A percentile compares a stretch with the other conserved stretches of the same genome.
These are phyloP conservation scores for Anastrepha obliqua DNA, from an alignment of 1,140 invertebrate species.

Conservation along the genomic window DNA sequence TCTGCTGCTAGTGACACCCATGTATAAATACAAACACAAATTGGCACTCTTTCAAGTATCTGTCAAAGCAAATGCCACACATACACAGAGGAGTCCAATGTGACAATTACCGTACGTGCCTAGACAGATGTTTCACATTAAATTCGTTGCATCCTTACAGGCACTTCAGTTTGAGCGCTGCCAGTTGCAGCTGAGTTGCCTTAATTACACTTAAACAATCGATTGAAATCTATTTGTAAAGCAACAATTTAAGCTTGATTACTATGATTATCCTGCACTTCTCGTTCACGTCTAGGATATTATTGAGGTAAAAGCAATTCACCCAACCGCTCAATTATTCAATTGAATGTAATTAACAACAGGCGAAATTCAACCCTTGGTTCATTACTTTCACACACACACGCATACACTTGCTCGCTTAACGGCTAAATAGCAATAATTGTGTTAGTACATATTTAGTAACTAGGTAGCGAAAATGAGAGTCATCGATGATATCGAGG, in stretches of 20 bases:
- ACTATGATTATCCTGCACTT: constrained; percentile 21
- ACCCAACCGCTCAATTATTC: constrained; percentile 38
- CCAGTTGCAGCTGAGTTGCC: background rate
- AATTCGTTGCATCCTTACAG: constrained; percentile 14
- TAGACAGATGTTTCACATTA: constrained; percentile 41
- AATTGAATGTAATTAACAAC: constrained; percentile 45
- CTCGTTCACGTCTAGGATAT: constrained; percentile 22
- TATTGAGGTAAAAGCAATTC: constrained; percentile 4
- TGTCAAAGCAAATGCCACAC: background rate
- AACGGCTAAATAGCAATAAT: constrained; percentile 5
- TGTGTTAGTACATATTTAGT: background rate
- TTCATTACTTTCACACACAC: background rate
- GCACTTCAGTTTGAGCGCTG: background rate
- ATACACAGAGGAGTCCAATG: background rate
- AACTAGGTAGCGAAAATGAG: background rate
- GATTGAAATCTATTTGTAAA: constrained; percentile 50
- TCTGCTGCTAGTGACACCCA: constrained; percentile 1
- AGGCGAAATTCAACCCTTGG: constrained; percentile 33
- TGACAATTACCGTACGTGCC: background rate
- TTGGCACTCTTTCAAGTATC: too few species aligned
- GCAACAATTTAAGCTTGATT: constrained; percentile 19
- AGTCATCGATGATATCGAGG: background rate
- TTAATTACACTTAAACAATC: constrained; percentile 42
- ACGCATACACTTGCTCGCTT: background rate
- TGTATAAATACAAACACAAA: too few species aligned